Percentiles rank a stretch among this genome's conserved stretches.
These are phyloP conservation scores for Cuniculus paca DNA, from an alignment of 2,797 vertebrate genomes.

Conservation along the genomic window DNA sequence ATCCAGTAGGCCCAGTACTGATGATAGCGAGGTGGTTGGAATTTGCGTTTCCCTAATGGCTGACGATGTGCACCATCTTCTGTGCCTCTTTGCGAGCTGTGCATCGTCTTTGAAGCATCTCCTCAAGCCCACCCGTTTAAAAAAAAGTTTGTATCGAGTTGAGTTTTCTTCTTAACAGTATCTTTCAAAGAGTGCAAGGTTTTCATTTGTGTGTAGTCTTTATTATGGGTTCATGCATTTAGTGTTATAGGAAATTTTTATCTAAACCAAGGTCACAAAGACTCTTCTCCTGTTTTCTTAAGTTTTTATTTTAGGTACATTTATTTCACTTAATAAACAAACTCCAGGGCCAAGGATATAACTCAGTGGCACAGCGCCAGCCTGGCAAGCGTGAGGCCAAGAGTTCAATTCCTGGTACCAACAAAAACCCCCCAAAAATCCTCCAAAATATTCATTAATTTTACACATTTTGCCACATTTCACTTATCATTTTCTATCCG, in stretches of 20 bases:
- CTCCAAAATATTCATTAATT: neutral
- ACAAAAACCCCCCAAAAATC: neutral
- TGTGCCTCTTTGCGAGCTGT: neutral
- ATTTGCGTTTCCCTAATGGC: neutral
- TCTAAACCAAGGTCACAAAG: neutral
- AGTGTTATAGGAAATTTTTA: neutral
- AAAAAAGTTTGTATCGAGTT: neutral
- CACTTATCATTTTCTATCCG: neutral
- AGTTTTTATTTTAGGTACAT: neutral
- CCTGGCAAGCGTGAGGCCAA: too few relatives aligned
- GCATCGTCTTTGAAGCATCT: neutral
- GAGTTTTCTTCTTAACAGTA: neutral
- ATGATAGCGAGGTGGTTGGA: too few relatives aligned
- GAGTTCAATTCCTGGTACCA: too few relatives aligned
- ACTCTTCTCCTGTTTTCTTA: neutral
- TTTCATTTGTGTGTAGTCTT: neutral
- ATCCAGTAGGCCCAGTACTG: too few relatives aligned
- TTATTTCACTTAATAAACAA: neutral
- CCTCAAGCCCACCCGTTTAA: neutral
- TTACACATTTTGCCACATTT: neutral
- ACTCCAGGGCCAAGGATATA: too few relatives aligned
- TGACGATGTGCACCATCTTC: neutral
- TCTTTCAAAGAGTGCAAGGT: neutral
- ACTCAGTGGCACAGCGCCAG: too few relatives aligned
- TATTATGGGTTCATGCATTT: neutral